Evolutionary conservation across 2,113 vertebrate genomes (phyloP), one percentile per base, ranked within the genome.

Genomic region (Orycteropus afer): DNA sequence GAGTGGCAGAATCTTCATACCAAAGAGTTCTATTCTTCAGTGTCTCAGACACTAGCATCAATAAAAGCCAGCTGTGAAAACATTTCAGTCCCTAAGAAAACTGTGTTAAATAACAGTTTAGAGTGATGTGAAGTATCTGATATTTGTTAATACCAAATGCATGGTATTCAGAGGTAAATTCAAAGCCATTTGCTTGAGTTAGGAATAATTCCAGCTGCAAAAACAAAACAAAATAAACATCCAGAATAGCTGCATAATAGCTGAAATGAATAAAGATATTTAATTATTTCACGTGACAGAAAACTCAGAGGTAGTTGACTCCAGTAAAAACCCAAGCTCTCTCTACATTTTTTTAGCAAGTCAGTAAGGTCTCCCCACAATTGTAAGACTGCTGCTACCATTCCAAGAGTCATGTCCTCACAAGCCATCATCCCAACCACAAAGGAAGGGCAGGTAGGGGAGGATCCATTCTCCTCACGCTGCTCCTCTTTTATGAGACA

Each of bases 121-220:
- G 37, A 53, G 37, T 55, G 40, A 37, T 32, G 8, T 59, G 51
- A 74, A 87, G 37, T 80, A 63, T 95, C 81, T 77, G 78, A 67
- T 88, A 90, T 92, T 90, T 96, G 71, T 71, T 92, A 92, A 81
- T 47, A 86, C 71, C 77, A 85, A 90, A 95, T 88, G 37, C 25
- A 45, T 37, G 73, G 2, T 88, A 20, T 65, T 86, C 42, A 32
- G 65, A 47, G 34, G 32, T 88, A 92, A 71, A 96, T 67, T 90
- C 78, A 94, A 81, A 92, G n/a, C 59, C 57, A 59, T 81, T 85
- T 80, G 34, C 92, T 88, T 77, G 34, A 90, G 59, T 69, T 37
- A 82, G 73, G 67, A 92, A 78, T 73, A 65, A 73, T 90, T 96
- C 88, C 45, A 17, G 17, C 40, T 88, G 49, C 86, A 74, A 85